These are phyloP conservation scores for Monodelphis domestica DNA, from an alignment of 2,797 vertebrate genomes.

Conservation along the genomic window DNA sequence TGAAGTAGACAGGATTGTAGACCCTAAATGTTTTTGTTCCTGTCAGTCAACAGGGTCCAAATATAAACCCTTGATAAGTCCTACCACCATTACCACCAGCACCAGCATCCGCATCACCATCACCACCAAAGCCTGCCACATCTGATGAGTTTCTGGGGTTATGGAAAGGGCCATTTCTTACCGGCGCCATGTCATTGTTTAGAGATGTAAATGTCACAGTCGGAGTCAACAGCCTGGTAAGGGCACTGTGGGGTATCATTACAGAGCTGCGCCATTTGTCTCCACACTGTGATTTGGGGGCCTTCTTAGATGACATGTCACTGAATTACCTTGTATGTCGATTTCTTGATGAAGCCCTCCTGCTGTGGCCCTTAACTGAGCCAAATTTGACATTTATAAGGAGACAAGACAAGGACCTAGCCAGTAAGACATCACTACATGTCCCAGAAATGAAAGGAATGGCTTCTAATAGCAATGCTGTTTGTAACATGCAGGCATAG, in stretches of 20 bases:
- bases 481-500: conserved; percentile 2
- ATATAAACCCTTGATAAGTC: background rate
- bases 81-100: background rate
- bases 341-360: conserved; percentile 44
- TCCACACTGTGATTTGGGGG: background rate
- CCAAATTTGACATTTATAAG: conserved; percentile 11
- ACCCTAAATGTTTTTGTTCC: background rate
- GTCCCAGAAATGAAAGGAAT: conserved; percentile 15
- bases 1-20: background rate
- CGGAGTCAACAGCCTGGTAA: background rate
- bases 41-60: background rate
- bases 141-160: background rate
- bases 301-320: conserved; percentile 33
- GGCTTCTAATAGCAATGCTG: conserved; percentile 13
- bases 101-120: no score
- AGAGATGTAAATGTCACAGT: background rate
- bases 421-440: background rate
- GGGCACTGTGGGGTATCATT: background rate
- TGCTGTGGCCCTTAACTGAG: conserved; percentile 11
- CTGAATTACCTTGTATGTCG: conserved; percentile 13
- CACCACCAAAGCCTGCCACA: background rate
- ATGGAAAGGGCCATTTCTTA: background rate
- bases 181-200: background rate
- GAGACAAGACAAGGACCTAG: conserved; percentile 31
- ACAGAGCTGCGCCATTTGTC: background rate